phyloP scores from a whole-genome alignment of 2,797 vertebrate genomes.

The Acropternis orthonyx region DNA sequence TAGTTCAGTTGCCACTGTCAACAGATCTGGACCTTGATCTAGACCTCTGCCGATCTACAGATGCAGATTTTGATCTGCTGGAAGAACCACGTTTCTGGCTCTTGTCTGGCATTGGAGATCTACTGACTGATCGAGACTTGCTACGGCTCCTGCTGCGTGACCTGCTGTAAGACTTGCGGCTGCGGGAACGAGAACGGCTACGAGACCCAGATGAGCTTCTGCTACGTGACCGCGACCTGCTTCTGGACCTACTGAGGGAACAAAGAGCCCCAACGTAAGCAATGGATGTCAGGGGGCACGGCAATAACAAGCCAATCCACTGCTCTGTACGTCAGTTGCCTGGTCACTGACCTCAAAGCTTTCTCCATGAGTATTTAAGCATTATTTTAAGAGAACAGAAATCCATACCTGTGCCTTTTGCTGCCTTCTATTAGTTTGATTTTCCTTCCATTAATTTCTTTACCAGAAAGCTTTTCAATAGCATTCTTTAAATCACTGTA shows the following conservation, averaged over 20 bases:
- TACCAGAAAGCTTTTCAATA: slow-evolving; percentile 95
- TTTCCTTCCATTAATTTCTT: slow-evolving; percentile 98
- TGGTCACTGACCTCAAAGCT: accelerated
- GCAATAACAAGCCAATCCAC: accelerated
- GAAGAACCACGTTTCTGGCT: slow-evolving; percentile 82
- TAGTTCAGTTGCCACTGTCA: slow-evolving; percentile 90
- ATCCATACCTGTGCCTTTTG: slow-evolving; percentile 84
- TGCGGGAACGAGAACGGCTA: slow-evolving; percentile 80
- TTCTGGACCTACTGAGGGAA: slow-evolving; percentile 77
- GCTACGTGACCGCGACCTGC: slow-evolving; percentile 89
- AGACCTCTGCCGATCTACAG: slow-evolving; percentile 79
- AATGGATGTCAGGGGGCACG: accelerated
- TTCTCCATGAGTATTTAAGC: accelerated
- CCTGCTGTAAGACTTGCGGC: slow-evolving; percentile 83
- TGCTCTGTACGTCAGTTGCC: accelerated
- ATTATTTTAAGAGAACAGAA: not conserved
- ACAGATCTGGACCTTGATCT: slow-evolving; percentile 84
- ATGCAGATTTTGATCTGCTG: slow-evolving; percentile 85
- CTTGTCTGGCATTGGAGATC: slow-evolving; percentile 81
- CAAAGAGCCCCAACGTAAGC: accelerated
- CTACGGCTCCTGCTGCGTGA: slow-evolving; percentile 81
- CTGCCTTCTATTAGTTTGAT: slow-evolving; percentile 94
- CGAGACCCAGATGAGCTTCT: slow-evolving; percentile 89
- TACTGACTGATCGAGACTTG: slow-evolving; percentile 82
- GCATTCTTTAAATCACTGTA: slow-evolving; percentile 96